Evolutionary conservation across 2,113 vertebrate genomes (phyloP).

Genomic region (Campylomormyrus numenius): DNA sequence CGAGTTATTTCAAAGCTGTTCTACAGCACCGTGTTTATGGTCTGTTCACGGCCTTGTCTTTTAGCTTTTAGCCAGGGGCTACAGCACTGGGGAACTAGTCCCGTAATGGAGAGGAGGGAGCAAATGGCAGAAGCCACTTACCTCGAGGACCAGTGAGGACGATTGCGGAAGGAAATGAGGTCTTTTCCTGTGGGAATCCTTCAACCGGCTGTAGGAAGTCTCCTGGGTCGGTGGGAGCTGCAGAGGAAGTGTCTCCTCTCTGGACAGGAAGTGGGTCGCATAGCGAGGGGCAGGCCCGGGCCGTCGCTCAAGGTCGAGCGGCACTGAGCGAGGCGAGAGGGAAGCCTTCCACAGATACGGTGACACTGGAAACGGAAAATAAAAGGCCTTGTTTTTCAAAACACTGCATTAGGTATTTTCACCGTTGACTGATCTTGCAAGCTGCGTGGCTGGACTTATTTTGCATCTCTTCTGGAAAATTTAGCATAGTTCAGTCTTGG

Average conservation of each 20-base stretch:
- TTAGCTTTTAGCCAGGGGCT: neutral
- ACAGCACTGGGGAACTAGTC: neutral
- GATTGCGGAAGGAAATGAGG: conserved; percentile 32
- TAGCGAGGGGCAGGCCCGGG: neutral
- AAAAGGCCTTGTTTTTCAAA: conserved; percentile 16
- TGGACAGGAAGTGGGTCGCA: conserved; percentile 13
- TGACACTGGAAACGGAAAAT: conserved; percentile 11
- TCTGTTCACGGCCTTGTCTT: neutral
- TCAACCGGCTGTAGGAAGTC: conserved; percentile 30
- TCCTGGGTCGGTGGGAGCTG: conserved; percentile 24
- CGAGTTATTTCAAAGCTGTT: neutral
- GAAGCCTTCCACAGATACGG: conserved; percentile 16
- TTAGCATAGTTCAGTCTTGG: neutral
- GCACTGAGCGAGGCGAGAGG: neutral
- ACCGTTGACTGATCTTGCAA: neutral
- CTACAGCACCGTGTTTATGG: neutral
- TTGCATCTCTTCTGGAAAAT: neutral
- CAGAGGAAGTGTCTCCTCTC: conserved; percentile 39
- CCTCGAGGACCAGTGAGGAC: conserved; percentile 15
- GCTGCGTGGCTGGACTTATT: neutral
- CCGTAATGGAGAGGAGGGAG: neutral
- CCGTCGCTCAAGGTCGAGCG: conserved; percentile 25
- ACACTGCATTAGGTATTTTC: neutral
- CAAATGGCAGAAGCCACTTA: conserved; percentile 10
- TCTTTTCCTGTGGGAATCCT: conserved; percentile 38